These are phyloP conservation scores for Tenthredo distinguenda DNA, from an alignment of 2,888 invertebrate genomes.

Conservation along the genomic window DNA sequence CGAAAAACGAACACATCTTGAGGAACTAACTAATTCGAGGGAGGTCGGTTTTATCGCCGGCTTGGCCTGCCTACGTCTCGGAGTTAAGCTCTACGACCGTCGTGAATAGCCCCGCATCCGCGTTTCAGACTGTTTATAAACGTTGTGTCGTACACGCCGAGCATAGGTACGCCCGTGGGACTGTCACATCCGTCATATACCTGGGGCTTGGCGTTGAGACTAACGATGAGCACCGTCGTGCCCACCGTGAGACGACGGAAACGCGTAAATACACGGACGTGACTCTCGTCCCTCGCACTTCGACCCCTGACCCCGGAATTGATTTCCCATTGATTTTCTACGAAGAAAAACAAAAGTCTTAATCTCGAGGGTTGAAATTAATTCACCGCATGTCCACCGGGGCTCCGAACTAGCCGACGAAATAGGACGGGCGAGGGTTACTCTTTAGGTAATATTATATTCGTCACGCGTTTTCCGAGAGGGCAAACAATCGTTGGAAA, in stretches of 20 bases:
- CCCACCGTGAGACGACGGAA: not conserved
- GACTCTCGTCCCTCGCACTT: not conserved
- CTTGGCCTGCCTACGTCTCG: constrained; percentile 4
- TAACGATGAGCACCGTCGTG: constrained; percentile 29
- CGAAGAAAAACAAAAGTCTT: not conserved
- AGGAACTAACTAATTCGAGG: not conserved
- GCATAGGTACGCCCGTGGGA: constrained; percentile 6
- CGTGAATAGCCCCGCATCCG: constrained; percentile 9
- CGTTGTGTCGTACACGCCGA: not conserved
- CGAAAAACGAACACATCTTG: not conserved
- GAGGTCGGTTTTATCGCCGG: not conserved
- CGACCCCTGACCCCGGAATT: not conserved
- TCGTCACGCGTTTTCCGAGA: constrained; percentile 25
- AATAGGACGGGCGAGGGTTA: not conserved
- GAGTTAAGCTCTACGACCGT: not conserved
- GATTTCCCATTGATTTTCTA: not conserved
- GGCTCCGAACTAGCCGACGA: not conserved
- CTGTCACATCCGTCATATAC: constrained; percentile 34
- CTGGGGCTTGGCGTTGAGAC: constrained; percentile 1
- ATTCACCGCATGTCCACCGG: constrained; percentile 39
- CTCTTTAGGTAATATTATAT: constrained; percentile 5
- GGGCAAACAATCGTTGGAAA: constrained; percentile 47
- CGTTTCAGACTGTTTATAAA: constrained; percentile 12
- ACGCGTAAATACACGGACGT: not conserved
- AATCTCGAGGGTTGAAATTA: not conserved